Evolutionary conservation across 1,140 invertebrate species (phyloP).

Genomic region (Sarcophaga peregrina): DNA sequence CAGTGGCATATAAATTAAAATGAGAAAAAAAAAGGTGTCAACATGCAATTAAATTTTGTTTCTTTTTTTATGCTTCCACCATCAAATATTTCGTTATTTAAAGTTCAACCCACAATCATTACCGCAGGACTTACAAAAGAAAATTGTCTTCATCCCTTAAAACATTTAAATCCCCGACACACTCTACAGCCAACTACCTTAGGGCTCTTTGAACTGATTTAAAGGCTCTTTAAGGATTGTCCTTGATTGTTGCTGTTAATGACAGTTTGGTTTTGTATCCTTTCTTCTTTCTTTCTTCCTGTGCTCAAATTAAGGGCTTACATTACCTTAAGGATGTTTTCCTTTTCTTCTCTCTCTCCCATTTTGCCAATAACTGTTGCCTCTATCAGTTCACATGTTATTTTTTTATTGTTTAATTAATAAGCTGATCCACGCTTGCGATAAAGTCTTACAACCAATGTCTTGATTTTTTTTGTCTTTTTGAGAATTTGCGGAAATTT

Average conservation of each 20-base stretch:
- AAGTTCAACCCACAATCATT: not conserved
- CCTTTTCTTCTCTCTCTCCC: not conserved
- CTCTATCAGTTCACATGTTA: not conserved
- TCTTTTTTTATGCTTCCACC: not conserved
- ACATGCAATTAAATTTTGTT: slow-evolving; percentile 34
- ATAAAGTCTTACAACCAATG: not conserved
- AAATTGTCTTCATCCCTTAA: not conserved
- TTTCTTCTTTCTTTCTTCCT: too few relatives aligned
- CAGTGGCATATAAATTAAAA: slow-evolving; percentile 15
- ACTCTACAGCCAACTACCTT: not conserved
- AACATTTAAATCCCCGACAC: not conserved
- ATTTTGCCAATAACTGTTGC: not conserved
- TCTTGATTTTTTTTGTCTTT: not conserved
- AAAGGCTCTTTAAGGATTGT: too few relatives aligned
- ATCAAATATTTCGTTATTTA: slow-evolving; percentile 7
- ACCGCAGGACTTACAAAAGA: not conserved
- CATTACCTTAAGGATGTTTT: too few relatives aligned
- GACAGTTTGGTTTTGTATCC: not conserved
- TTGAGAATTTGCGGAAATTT: too few relatives aligned
- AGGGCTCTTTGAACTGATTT: not conserved
- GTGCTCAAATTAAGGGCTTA: not conserved
- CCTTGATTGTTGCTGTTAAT: not conserved
- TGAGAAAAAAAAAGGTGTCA: slow-evolving; percentile 30
- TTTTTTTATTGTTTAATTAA: not conserved
- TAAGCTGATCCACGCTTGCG: slow-evolving; percentile 11